A percentile compares a stretch with the other conserved stretches of the same genome.
Evolutionary conservation across 2,888 invertebrate species (phyloP).

Genomic region (Dysmachus trigonus): DNA sequence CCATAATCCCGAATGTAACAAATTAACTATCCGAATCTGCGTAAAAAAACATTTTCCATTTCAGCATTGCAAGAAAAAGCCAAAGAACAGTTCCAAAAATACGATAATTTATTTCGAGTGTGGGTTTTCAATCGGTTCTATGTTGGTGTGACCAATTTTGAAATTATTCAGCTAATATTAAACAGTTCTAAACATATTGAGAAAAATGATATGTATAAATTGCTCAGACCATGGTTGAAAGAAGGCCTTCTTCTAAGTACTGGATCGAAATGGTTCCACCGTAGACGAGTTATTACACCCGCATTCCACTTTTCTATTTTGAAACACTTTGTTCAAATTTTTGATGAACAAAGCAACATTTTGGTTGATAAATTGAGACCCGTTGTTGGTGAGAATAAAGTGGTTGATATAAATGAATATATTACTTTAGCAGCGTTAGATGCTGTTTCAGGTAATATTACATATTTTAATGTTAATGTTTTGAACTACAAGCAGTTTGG

Average conservation of each 20-base stretch:
- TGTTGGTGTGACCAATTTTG: conserved; percentile 51
- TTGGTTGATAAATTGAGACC: conserved; percentile 68
- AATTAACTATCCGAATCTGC: background rate
- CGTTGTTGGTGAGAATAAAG: conserved; percentile 56
- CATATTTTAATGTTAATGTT: conserved; percentile 42
- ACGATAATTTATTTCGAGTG: conserved; percentile 56
- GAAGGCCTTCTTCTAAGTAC: conserved; percentile 58
- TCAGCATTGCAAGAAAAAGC: background rate
- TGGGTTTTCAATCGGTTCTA: conserved; percentile 45
- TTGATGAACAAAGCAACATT: conserved; percentile 71
- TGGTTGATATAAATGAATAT: conserved; percentile 71
- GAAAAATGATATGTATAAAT: conserved; percentile 57
- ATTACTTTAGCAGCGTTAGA: conserved; percentile 70
- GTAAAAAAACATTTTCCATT: background rate
- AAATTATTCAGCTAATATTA: conserved; percentile 56
- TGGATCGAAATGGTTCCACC: conserved; percentile 70
- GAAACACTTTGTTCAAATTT: conserved; percentile 75
- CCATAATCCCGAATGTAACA: background rate
- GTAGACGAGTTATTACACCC: conserved; percentile 78
- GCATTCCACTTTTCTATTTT: conserved; percentile 83
- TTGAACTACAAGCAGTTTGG: background rate
- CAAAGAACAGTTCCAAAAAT: conserved; percentile 33
- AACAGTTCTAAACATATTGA: conserved; percentile 56
- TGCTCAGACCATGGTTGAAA: conserved; percentile 59
- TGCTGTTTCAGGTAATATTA: conserved; percentile 62